Conservation (phyloP, 2,888 invertebrate genomes). For the Pyrgus malvae region DNA sequence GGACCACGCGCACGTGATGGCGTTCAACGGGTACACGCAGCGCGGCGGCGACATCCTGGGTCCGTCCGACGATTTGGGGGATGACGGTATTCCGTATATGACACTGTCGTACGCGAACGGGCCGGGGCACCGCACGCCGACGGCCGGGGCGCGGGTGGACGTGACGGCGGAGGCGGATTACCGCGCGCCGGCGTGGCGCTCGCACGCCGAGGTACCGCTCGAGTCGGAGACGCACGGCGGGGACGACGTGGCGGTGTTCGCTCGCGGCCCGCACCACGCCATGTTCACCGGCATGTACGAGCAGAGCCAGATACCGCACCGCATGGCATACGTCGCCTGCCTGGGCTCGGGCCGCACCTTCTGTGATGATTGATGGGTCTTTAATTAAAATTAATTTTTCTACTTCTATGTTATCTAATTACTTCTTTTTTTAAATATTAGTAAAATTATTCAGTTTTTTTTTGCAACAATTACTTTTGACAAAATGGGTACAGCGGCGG, state of each 20-base stretch:
- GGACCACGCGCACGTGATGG: constrained; percentile 87
- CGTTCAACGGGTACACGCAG: constrained; percentile 83
- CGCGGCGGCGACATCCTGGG: constrained; percentile 56
- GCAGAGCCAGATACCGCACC: constrained; percentile 89
- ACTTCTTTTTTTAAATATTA: too few relatives aligned
- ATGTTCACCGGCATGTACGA: constrained; percentile 89
- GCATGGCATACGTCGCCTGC: constrained; percentile 87
- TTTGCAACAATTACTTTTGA: too few relatives aligned
- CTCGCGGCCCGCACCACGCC: constrained; percentile 86
- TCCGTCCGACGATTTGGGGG: constrained; percentile 50
- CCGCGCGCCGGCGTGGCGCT: constrained; percentile 40
- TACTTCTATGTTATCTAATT: too few relatives aligned
- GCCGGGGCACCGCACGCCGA: constrained; percentile 65
- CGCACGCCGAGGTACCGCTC: constrained; percentile 78
- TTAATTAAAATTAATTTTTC: too few relatives aligned
- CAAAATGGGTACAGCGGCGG: too few relatives aligned
- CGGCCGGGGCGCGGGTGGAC: constrained; percentile 58
- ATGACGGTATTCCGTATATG: constrained; percentile 69
- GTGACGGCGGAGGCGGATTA: constrained; percentile 43
- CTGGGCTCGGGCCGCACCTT: constrained; percentile 85
- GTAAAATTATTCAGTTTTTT: too few relatives aligned
- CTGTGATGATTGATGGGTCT: too few relatives aligned
- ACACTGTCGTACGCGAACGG: constrained; percentile 83
- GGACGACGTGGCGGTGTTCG: constrained; percentile 90
- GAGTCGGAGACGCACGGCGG: constrained; percentile 87